Conservation (phyloP, 2,888 invertebrate species). For the Zygogramma bicolorata region DNA sequence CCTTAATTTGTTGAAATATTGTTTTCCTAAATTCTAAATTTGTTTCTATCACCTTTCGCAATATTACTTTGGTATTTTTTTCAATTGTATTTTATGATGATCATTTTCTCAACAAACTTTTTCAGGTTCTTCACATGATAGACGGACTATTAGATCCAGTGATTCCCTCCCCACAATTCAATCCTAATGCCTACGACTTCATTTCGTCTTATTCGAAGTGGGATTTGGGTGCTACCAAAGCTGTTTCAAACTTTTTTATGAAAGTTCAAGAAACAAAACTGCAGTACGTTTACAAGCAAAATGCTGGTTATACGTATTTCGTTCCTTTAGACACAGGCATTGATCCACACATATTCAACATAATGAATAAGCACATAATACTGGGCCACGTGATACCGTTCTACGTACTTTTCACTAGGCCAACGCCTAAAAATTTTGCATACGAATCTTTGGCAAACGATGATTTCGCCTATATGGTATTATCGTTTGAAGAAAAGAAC, state of each 20-base stretch:
- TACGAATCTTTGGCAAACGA: constrained; percentile 84
- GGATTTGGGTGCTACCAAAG: constrained; percentile 41
- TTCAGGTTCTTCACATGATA: constrained; percentile 82
- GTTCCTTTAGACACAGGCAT: constrained; percentile 90
- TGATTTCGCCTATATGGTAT: constrained; percentile 83
- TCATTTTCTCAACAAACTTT: neutral
- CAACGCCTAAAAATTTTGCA: constrained; percentile 78
- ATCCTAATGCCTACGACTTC: constrained; percentile 84
- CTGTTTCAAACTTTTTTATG: constrained; percentile 72
- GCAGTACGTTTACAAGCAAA: constrained; percentile 77
- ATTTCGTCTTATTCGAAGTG: constrained; percentile 71
- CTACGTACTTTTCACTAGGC: constrained; percentile 86
- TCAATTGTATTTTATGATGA: neutral
- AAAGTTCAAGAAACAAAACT: constrained; percentile 75
- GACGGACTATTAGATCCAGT: constrained; percentile 87
- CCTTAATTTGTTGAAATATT: too few species aligned
- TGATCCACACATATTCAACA: constrained; percentile 71
- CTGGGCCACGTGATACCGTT: constrained; percentile 89
- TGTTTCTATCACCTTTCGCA: too few species aligned
- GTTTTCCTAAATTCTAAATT: too few species aligned
- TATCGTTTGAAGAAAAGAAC: constrained; percentile 78
- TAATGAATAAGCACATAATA: constrained; percentile 84
- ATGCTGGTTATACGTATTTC: constrained; percentile 86
- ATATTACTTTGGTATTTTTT: too few species aligned
- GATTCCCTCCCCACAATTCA: constrained; percentile 69